These are phyloP conservation scores for Bovichtus diacanthus DNA, from an alignment of 2,797 vertebrate genomes.

Conservation along the genomic window DNA sequence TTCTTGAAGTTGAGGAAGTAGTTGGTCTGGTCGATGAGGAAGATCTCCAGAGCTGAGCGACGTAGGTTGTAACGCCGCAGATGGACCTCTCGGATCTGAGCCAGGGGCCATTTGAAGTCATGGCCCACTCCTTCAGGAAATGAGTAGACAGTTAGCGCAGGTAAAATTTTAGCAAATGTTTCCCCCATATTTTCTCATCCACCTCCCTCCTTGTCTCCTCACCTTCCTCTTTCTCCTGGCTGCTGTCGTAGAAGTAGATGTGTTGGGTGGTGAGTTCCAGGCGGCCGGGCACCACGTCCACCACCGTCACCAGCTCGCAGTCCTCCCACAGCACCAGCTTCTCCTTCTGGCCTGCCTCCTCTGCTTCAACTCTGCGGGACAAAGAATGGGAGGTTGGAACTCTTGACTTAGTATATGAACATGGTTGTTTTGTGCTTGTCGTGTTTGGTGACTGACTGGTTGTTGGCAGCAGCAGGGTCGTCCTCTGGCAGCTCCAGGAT, in stretches of 20 bases:
- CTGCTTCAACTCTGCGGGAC: slow-evolving; percentile 85
- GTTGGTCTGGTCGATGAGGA: slow-evolving; percentile 97
- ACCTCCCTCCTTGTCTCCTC: slow-evolving; percentile 19
- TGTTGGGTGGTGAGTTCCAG: slow-evolving; percentile 97
- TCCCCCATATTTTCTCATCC: no score
- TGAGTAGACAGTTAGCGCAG: not conserved
- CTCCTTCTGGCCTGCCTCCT: slow-evolving; percentile 94
- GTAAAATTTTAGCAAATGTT: not conserved
- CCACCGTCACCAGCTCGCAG: slow-evolving; percentile 94
- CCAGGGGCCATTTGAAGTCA: slow-evolving; percentile 97
- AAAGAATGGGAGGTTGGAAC: not conserved
- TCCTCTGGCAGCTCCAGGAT: slow-evolving; percentile 94
- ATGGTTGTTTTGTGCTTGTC: not conserved
- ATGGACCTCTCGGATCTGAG: slow-evolving; percentile 95
- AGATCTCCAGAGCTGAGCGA: slow-evolving; percentile 96
- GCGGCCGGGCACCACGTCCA: slow-evolving; percentile 92
- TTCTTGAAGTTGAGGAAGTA: slow-evolving; percentile 99
- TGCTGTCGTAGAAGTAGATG: slow-evolving; percentile 95
- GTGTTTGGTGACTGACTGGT: slow-evolving; percentile 78
- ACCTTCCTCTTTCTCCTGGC: slow-evolving; percentile 97
- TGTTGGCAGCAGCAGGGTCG: slow-evolving; percentile 83
- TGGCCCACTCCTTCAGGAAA: slow-evolving; percentile 89
- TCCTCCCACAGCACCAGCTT: slow-evolving; percentile 94
- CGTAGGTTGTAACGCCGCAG: slow-evolving; percentile 95
- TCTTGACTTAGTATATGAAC: not conserved